These are phyloP conservation scores for Meloidogyne floridensis DNA, from an alignment of 1,140 invertebrate genomes.

Conservation along the genomic window DNA sequence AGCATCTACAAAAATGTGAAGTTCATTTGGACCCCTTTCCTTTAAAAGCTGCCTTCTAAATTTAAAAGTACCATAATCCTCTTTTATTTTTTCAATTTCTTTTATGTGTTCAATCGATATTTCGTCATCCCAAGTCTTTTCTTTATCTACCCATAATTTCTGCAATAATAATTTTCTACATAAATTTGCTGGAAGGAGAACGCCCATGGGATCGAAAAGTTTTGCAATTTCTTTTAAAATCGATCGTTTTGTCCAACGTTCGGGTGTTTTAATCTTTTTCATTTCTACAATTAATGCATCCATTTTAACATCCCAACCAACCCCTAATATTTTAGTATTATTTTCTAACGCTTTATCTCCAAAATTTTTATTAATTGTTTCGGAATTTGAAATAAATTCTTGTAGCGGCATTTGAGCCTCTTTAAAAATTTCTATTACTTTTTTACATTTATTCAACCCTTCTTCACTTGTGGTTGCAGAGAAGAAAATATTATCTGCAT, in stretches of 20 bases:
- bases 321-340: conserved; percentile 2
- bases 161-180: not conserved
- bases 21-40: conserved; percentile 3
- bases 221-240: conserved; percentile 8
- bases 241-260: not conserved
- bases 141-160: not conserved
- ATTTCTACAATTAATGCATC: not conserved
- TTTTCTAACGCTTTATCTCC: too few relatives aligned
- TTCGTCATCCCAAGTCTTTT: not conserved
- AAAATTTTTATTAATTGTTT: too few relatives aligned
- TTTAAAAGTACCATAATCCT: not conserved
- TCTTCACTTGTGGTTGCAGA: too few relatives aligned
- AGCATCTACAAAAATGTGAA: not conserved
- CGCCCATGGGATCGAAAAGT: not conserved
- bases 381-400: too few relatives aligned
- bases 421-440: too few relatives aligned
- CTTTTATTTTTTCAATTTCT: not conserved
- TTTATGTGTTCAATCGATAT: not conserved
- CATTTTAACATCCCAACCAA: not conserved
- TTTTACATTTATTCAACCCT: too few relatives aligned
- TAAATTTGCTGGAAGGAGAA: not conserved
- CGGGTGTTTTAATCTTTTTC: not conserved
- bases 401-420: too few relatives aligned
- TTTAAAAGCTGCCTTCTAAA: not conserved
- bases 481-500: too few relatives aligned